These are phyloP conservation scores for Drosophila nr. perissopoda DNA, from an alignment of 2,888 invertebrate genomes.

Conservation along the genomic window DNA sequence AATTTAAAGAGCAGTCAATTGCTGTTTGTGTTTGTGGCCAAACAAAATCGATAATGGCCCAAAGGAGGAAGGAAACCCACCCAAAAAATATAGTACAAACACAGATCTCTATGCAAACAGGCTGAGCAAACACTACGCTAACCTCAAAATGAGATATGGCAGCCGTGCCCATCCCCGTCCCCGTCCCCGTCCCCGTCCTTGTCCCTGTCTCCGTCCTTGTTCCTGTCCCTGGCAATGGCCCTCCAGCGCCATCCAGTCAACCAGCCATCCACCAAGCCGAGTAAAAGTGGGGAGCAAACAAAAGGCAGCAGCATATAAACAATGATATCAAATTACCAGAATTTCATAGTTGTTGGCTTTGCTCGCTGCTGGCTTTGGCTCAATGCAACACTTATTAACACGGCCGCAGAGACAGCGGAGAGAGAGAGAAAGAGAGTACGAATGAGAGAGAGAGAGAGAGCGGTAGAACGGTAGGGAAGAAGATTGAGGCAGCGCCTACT, in stretches of 20 bases:
- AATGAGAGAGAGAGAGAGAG: background rate
- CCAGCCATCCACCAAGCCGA: conserved; percentile 28
- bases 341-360: conserved; percentile 71
- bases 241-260: conserved; percentile 31
- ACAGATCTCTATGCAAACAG: conserved; percentile 50
- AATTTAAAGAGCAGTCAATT: conserved; percentile 23
- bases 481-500: conserved; percentile 38
- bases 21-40: conserved; percentile 16
- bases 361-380: conserved; percentile 42
- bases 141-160: conserved; percentile 55
- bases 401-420: conserved; percentile 36
- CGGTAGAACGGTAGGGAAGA: background rate
- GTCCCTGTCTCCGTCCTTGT: background rate
- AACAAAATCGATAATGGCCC: conserved; percentile 57
- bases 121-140: conserved; percentile 46
- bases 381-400: conserved; percentile 78
- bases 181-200: background rate
- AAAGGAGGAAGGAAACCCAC: conserved; percentile 17
- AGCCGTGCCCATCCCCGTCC: conserved; percentile 32
- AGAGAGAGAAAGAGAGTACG: background rate
- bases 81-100: conserved; percentile 39
- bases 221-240: conserved; percentile 13
- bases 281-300: conserved; percentile 77
- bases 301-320: conserved; percentile 76
- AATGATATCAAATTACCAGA: conserved; percentile 76